phyloP scores from a whole-genome alignment of 2,113 vertebrate genomes.

The Archilochus colubris region DNA sequence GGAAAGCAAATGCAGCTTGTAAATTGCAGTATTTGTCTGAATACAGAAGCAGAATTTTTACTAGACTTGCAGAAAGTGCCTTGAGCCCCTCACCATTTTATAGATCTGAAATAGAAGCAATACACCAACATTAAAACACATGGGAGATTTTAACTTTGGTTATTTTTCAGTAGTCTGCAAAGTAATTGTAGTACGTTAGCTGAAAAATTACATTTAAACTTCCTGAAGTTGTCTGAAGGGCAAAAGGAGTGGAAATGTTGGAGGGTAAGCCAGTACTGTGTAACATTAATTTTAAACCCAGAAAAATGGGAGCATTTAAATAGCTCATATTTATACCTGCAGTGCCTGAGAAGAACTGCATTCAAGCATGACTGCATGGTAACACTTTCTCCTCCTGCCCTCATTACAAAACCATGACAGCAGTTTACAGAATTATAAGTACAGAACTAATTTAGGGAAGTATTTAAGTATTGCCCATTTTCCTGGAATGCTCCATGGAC shows the following conservation, averaged over 20 bases:
- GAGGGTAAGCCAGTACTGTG: neutral
- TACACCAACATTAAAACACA: neutral
- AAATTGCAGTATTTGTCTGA: constrained; percentile 11
- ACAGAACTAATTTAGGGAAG: neutral
- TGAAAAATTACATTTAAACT: constrained; percentile 17
- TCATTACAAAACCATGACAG: neutral
- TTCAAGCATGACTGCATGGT: neutral
- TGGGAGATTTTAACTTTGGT: neutral
- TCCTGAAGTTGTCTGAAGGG: neutral
- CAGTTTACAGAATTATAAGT: neutral
- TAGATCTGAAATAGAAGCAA: neutral
- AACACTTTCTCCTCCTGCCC: neutral
- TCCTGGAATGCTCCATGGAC: neutral
- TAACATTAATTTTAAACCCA: constrained; percentile 13
- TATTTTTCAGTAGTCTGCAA: neutral
- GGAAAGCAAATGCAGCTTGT: neutral
- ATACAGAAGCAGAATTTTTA: neutral
- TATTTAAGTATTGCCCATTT: neutral
- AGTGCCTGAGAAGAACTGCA: neutral
- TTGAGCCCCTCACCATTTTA: neutral
- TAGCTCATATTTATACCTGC: constrained; percentile 15
- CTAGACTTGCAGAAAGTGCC: neutral
- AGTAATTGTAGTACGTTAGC: neutral
- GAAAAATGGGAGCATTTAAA: constrained; percentile 50
- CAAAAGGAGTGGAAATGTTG: neutral